Conservation (phyloP, 2,113 vertebrate species). For the Odocoileus virginianus region DNA sequence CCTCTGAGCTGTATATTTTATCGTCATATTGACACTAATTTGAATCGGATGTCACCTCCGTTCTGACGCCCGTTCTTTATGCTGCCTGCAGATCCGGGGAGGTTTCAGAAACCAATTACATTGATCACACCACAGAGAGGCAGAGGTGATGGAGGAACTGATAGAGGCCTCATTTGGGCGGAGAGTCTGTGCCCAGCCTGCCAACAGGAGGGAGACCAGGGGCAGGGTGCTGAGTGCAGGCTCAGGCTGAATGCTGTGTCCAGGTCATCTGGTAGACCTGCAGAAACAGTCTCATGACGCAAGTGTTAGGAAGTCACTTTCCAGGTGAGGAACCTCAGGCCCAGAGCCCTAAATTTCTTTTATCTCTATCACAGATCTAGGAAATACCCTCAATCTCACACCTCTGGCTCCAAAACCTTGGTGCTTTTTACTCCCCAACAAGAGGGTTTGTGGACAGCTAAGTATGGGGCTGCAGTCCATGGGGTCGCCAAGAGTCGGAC, state of each 20-base stretch:
- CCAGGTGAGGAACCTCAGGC: neutral
- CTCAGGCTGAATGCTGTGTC: fast-evolving
- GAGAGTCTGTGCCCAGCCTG: neutral
- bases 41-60: constrained; percentile 65
- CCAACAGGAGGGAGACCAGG: neutral
- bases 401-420: neutral
- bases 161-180: neutral
- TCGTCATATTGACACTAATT: constrained; percentile 71
- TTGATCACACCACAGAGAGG: constrained; percentile 53
- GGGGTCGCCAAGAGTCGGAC: too few species aligned
- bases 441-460: neutral
- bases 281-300: fast-evolving
- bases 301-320: neutral
- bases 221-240: neutral
- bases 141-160: neutral
- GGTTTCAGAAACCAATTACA: constrained; percentile 53
- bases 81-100: neutral
- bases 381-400: neutral
- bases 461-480: too few species aligned
- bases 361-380: neutral
- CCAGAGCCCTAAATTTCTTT: neutral
- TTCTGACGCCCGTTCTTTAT: constrained; percentile 57
- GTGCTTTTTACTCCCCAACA: neutral
- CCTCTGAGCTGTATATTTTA: constrained; percentile 59
- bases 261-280: neutral